Evolutionary conservation across 2,797 vertebrate species (phyloP), one percentile per base, ranked within the genome.

Genomic region (Cetoscarus ocellatus): DNA sequence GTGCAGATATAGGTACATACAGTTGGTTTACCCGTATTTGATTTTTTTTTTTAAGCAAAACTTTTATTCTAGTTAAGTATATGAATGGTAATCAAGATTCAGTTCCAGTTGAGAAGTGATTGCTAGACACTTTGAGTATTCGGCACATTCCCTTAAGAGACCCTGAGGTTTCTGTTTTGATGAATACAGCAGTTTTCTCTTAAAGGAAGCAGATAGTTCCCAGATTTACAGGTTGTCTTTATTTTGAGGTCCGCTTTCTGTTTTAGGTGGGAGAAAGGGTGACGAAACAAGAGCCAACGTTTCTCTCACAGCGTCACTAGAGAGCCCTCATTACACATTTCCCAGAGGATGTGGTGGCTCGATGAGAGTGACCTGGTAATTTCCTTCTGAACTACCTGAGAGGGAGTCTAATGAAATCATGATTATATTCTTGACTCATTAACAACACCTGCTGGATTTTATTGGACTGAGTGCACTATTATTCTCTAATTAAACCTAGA

Each of bases 391-490:
- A 38, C 18, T 80, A 36, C 18, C 44, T 3, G 7, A 15, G 42
- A 62, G 53, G 10, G 3, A 7, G 6, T 19, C 39, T 34, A 8
- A 15, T 36, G 0, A 3, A 66, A 69, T 49, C 10, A 34, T 27
- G 34, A 58, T 55, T 52, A 10, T 14, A 35, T 54, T 35, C 0
- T 42, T 51, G 44, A 74, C 27, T 82, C 75, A 67, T 71, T 27
- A 52, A 36, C 10, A 19, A 15, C 36, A 38, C 14, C 27, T 14
- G n/a, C 60, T 54, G 17, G 5, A 9, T 45, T 72, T 43, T 14
- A n/a, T 38, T 38, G 52, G 52, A 42, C 40, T 12, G 47, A 61
- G 27, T n/a, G 51, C 1, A 2, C 15, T 17, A 0, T 8, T 61
- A 10, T 59, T 49, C 17, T 12, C 14, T 44, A 19, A 51, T 51